Evolutionary conservation across 2,888 invertebrate genomes (phyloP).

Genomic region (Netelia melanura): DNA sequence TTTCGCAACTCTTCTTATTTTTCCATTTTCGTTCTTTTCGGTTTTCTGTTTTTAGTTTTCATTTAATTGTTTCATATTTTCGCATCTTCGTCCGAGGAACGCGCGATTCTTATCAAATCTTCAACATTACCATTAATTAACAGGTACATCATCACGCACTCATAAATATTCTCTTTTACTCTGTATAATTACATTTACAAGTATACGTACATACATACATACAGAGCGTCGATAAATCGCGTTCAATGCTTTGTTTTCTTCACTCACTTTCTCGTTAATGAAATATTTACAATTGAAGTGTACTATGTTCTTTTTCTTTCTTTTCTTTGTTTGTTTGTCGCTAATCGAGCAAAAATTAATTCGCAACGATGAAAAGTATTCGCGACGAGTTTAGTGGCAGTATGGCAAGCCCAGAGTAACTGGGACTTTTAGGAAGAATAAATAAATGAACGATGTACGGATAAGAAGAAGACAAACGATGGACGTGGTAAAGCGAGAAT

Average conservation of each 20-base stretch:
- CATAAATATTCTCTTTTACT: conserved; percentile 64
- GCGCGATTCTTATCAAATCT: conserved; percentile 42
- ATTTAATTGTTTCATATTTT: neutral
- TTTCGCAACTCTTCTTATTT: conserved; percentile 7
- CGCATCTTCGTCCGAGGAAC: conserved; percentile 8
- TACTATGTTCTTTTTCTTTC: conserved; percentile 36
- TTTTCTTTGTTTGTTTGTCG: conserved; percentile 19
- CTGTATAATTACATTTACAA: conserved; percentile 58
- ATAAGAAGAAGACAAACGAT: neutral
- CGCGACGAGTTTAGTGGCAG: neutral
- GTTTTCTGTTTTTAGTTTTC: neutral
- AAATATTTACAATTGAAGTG: conserved; percentile 61
- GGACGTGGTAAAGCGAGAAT: neutral
- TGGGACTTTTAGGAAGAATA: conserved; percentile 55
- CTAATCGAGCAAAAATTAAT: conserved; percentile 16
- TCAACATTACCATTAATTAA: conserved; percentile 65
- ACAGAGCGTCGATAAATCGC: conserved; percentile 52
- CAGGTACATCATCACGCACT: conserved; percentile 66
- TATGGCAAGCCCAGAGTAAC: conserved; percentile 34
- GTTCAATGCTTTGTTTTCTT: conserved; percentile 25
- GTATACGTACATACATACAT: conserved; percentile 38
- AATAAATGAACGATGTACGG: conserved; percentile 9
- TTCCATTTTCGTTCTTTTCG: neutral
- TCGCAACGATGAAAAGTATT: conserved; percentile 1
- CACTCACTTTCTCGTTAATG: conserved; percentile 1